Conservation (phyloP, 1,140 invertebrate species). For the Zaprionus gabonicus region DNA sequence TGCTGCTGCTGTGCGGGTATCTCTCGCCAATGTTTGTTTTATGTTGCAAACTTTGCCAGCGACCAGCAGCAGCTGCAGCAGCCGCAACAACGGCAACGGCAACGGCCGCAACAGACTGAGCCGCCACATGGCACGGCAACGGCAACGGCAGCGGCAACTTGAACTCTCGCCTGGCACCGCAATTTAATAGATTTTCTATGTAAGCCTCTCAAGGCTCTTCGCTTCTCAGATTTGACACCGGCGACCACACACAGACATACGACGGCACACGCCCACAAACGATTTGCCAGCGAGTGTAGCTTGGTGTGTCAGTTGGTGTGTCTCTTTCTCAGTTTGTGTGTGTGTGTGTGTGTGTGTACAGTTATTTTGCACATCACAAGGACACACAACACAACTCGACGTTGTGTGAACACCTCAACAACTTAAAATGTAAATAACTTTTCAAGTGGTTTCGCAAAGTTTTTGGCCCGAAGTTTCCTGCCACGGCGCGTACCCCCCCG, state of each 20-base stretch:
- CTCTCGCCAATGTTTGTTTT: conserved; percentile 80
- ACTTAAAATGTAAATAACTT: conserved; percentile 83
- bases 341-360: conserved; percentile 57
- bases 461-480: conserved; percentile 64
- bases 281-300: conserved; percentile 1
- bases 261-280: conserved; percentile 31
- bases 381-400: conserved; percentile 77
- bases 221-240: conserved; percentile 75
- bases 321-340: conserved; percentile 17
- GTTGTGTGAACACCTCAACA: conserved; percentile 81
- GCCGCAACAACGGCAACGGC: conserved; percentile 5
- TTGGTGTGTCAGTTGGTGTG: conserved; percentile 34
- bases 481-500: not conserved
- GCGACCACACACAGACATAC: conserved; percentile 55
- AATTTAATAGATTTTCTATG: conserved; percentile 82
- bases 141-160: conserved; percentile 37
- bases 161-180: conserved; percentile 52
- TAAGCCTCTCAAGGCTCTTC: conserved; percentile 64
- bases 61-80: conserved; percentile 41
- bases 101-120: not conserved
- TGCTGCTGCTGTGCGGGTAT: conserved; percentile 46
- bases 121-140: conserved; percentile 2
- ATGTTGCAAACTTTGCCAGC: conserved; percentile 77
- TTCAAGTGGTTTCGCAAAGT: conserved; percentile 81
- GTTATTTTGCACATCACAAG: conserved; percentile 80